Evolutionary conservation across 2,888 invertebrate genomes (phyloP).

Genomic region (Xanthia togata): DNA sequence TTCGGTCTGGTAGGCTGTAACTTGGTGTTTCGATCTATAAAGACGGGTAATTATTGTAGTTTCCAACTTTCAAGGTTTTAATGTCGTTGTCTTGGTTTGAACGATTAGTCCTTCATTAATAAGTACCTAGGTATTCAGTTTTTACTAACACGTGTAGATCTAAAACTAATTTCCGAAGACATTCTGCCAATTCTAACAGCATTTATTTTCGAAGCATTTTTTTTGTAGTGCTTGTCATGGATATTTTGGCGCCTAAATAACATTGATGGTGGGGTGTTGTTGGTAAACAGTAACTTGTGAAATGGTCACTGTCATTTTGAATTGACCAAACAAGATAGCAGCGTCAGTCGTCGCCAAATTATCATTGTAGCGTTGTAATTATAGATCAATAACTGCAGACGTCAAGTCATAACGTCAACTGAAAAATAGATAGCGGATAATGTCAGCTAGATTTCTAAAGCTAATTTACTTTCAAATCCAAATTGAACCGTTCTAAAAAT

Average conservation of each 20-base stretch:
- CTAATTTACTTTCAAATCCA: constrained; percentile 16
- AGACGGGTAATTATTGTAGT: constrained; percentile 12
- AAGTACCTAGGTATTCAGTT: not conserved
- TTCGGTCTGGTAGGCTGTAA: constrained; percentile 50
- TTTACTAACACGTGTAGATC: not conserved
- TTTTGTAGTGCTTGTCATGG: too few relatives aligned
- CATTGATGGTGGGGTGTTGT: too few relatives aligned
- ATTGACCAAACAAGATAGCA: not conserved
- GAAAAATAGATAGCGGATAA: not conserved
- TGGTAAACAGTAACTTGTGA: too few relatives aligned
- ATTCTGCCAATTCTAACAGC: not conserved
- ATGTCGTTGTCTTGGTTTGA: constrained; percentile 6
- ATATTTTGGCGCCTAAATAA: not conserved
- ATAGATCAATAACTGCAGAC: not conserved
- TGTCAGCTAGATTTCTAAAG: not conserved
- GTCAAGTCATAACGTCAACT: not conserved
- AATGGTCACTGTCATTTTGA: not conserved
- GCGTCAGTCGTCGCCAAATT: not conserved
- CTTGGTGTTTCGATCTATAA: constrained; percentile 22
- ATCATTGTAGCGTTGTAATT: too few relatives aligned
- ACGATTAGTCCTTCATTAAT: not conserved
- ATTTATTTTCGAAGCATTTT: not conserved
- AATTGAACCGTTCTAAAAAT: constrained; percentile 23
- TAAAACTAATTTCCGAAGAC: not conserved
- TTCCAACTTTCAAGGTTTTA: constrained; percentile 48